phyloP scores from a whole-genome alignment of 1,140 invertebrate genomes.

The Drosophila sp. region DNA sequence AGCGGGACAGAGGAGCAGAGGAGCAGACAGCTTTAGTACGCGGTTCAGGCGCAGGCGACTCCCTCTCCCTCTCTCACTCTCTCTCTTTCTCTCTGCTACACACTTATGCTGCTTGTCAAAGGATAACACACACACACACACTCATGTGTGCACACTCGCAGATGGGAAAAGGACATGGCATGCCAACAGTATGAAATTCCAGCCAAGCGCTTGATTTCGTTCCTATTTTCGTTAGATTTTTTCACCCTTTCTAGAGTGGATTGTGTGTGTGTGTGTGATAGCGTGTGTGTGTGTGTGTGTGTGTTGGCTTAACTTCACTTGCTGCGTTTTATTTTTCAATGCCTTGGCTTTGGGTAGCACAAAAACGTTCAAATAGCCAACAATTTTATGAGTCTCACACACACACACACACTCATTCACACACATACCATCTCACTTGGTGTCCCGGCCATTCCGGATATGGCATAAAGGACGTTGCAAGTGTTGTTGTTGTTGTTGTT shows the following conservation, averaged over 20 bases:
- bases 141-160: not conserved
- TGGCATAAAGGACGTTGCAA: slow-evolving; percentile 42
- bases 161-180: slow-evolving; percentile 41
- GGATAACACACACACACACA: slow-evolving; percentile 66
- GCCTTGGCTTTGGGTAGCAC: slow-evolving; percentile 66
- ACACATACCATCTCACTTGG: slow-evolving; percentile 48
- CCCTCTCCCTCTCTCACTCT: no score
- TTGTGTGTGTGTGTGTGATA: not conserved
- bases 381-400: slow-evolving; percentile 79
- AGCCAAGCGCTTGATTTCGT: slow-evolving; percentile 73
- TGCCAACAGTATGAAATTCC: slow-evolving; percentile 78
- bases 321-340: slow-evolving; percentile 79
- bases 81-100: no score
- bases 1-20: slow-evolving; percentile 10
- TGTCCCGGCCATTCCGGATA: slow-evolving; percentile 53
- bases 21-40: slow-evolving; percentile 20
- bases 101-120: slow-evolving; percentile 79
- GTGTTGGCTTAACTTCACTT: slow-evolving; percentile 57
- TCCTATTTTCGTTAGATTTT: slow-evolving; percentile 58
- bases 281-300: slow-evolving; percentile 30
- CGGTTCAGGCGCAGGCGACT: slow-evolving; percentile 33
- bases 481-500: not conserved
- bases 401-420: slow-evolving; percentile 17
- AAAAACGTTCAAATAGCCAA: slow-evolving; percentile 80
- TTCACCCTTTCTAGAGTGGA: slow-evolving; percentile 44